phyloP scores from a whole-genome alignment of 2,797 vertebrate species.

The Sitta carolinensis region DNA sequence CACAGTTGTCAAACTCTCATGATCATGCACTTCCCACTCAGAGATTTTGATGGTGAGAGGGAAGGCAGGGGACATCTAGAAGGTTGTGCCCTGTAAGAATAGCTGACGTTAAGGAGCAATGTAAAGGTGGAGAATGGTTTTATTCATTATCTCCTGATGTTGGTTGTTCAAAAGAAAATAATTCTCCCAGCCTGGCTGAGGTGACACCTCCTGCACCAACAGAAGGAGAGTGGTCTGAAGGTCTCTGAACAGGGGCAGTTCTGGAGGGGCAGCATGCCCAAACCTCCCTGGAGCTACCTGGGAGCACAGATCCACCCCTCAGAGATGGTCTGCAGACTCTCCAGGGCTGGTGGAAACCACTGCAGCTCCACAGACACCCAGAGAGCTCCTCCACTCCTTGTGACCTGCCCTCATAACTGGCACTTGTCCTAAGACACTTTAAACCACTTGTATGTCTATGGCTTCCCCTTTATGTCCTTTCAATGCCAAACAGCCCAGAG shows the following conservation, averaged over 20 bases:
- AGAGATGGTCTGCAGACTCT: background rate
- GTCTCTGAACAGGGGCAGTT: background rate
- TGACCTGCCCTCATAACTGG: background rate
- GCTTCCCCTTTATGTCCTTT: background rate
- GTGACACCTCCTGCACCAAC: background rate
- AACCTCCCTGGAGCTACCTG: background rate
- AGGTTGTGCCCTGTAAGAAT: background rate
- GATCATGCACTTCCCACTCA: background rate
- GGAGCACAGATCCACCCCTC: background rate
- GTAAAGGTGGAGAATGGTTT: background rate
- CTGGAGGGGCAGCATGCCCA: background rate
- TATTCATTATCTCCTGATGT: background rate
- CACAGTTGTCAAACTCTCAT: background rate
- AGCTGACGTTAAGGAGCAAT: background rate
- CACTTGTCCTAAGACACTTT: background rate
- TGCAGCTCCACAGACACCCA: background rate
- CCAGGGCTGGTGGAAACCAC: background rate
- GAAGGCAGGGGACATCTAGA: background rate
- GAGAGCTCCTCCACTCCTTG: background rate
- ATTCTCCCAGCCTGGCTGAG: background rate
- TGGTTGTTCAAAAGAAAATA: background rate
- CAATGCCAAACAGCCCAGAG: background rate
- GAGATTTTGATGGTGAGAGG: background rate
- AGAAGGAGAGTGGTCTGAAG: background rate
- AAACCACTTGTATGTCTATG: rapidly evolving